Percentiles rank a stretch among this genome's conserved stretches.
These are phyloP conservation scores for Synanthedon myopaeformis DNA, from an alignment of 2,888 invertebrate genomes.

Conservation along the genomic window DNA sequence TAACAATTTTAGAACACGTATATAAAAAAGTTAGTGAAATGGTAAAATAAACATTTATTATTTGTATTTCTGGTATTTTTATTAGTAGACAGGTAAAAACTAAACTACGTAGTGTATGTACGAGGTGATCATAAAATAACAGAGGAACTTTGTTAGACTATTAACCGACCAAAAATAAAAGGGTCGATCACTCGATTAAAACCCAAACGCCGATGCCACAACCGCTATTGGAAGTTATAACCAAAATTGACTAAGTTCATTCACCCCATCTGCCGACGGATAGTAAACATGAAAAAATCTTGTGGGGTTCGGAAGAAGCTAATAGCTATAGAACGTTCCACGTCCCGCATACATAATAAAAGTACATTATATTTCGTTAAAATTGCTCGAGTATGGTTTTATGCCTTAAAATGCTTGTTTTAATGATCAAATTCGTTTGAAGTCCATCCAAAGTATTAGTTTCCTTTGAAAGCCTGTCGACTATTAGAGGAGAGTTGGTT, in stretches of 20 bases:
- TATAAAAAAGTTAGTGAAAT: too few relatives aligned
- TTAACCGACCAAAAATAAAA: not conserved
- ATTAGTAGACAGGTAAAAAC: too few relatives aligned
- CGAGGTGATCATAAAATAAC: conserved; percentile 5
- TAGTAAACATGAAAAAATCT: conserved; percentile 9
- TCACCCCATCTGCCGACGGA: conserved; percentile 29
- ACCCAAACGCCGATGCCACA: not conserved
- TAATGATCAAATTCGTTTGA: not conserved
- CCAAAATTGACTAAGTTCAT: conserved; percentile 28
- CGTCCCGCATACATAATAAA: conserved; percentile 7
- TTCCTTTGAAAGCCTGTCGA: conserved; percentile 7
- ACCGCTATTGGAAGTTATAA: conserved; percentile 17
- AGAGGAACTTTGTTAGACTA: conserved; percentile 8
- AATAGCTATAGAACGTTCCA: conserved; percentile 7
- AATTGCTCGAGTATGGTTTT: not conserved
- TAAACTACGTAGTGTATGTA: conserved; percentile 1
- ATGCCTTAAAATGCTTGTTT: not conserved
- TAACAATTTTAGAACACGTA: too few relatives aligned
- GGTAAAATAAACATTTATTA: too few relatives aligned
- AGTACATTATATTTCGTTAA: not conserved
- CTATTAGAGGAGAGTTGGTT: conserved; percentile 4
- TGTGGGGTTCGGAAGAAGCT: conserved; percentile 10
- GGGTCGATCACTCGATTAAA: not conserved
- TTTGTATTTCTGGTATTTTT: too few relatives aligned
- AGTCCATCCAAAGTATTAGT: conserved; percentile 4